Evolutionary conservation across 1,140 invertebrate genomes (phyloP).

Genomic region (Battus philenor): DNA sequence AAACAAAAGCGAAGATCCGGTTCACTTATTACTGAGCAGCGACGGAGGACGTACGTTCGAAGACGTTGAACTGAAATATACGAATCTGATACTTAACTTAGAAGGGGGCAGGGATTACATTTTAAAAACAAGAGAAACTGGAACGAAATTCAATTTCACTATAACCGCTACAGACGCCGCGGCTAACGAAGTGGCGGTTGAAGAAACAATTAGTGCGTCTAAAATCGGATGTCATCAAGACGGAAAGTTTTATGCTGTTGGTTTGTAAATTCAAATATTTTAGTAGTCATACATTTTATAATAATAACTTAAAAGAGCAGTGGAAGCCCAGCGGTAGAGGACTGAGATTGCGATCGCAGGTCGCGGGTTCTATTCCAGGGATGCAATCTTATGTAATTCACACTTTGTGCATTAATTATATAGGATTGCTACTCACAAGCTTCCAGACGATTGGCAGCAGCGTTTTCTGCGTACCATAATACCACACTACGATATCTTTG

Average conservation of each 20-base stretch:
- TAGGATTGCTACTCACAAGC: no score
- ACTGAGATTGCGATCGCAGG: no score
- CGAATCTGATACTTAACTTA: slow-evolving; percentile 56
- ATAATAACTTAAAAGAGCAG: no score
- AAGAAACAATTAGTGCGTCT: slow-evolving; percentile 34
- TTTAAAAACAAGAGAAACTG: slow-evolving; percentile 68
- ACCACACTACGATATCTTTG: no score
- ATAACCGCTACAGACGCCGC: slow-evolving; percentile 49
- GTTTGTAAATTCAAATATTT: slow-evolving; percentile 34
- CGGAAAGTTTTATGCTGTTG: slow-evolving; percentile 61
- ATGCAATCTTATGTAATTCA: no score
- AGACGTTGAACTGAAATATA: slow-evolving; percentile 58
- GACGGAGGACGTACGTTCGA: slow-evolving; percentile 59
- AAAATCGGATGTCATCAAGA: slow-evolving; percentile 61
- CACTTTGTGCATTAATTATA: no score
- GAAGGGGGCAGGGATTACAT: slow-evolving; percentile 67
- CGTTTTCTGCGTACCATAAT: no score
- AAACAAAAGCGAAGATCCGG: slow-evolving; percentile 52
- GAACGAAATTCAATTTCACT: slow-evolving; percentile 67
- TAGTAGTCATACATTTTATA: no score
- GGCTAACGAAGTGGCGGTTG: slow-evolving; percentile 40
- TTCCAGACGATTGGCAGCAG: no score
- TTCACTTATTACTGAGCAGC: slow-evolving; percentile 62
- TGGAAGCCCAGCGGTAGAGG: no score
- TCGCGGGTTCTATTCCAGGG: no score